Percentiles rank a stretch among this genome's conserved stretches.
Conservation (phyloP, 2,113 vertebrate genomes). For the Scortum barcoo region DNA sequence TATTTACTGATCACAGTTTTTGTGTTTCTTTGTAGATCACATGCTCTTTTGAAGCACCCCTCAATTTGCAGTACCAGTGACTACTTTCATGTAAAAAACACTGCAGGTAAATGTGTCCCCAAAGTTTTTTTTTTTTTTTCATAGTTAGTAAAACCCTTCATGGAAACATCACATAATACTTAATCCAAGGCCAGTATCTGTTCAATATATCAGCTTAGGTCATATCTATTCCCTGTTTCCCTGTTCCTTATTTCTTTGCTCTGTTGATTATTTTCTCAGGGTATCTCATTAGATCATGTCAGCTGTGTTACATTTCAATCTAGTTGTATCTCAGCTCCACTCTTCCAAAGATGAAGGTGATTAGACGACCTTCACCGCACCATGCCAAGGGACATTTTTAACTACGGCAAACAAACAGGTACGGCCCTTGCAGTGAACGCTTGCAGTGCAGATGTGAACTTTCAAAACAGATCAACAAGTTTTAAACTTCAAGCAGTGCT, state of each 20-base stretch:
- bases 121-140: background rate
- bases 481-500: background rate
- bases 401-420: background rate
- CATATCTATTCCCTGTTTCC: background rate
- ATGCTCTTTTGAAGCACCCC: slow-evolving; percentile 2
- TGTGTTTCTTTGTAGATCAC: slow-evolving; percentile 9
- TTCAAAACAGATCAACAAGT: background rate
- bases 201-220: background rate
- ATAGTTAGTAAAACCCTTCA: slow-evolving; percentile 23
- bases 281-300: background rate
- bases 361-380: background rate
- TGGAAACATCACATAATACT: slow-evolving; percentile 21
- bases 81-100: slow-evolving; percentile 6
- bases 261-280: background rate
- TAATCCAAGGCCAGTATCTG: background rate
- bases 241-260: too few species aligned
- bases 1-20: slow-evolving; percentile 12
- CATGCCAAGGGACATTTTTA: background rate
- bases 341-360: background rate
- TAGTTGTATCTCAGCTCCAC: background rate
- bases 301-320: slow-evolving; percentile 6
- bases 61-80: background rate
- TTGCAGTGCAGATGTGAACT: background rate
- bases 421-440: background rate
- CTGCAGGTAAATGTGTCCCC: background rate